Conservation (phyloP, 2,113 vertebrate genomes). For the Coregonus clupeaformis region DNA sequence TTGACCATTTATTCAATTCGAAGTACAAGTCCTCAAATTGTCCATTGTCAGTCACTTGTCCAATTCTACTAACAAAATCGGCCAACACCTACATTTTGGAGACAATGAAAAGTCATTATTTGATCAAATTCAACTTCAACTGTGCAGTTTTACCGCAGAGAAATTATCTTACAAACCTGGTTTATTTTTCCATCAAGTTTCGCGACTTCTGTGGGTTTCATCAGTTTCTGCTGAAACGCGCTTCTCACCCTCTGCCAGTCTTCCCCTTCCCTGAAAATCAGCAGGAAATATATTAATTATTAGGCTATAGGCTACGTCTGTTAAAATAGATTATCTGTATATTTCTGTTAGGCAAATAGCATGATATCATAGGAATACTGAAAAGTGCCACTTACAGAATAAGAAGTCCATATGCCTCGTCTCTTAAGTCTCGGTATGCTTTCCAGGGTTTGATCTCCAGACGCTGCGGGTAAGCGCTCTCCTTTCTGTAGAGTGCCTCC, state of each 20-base stretch:
- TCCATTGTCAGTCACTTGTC: slow-evolving; percentile 72
- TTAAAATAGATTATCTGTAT: neutral
- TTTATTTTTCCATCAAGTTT: slow-evolving; percentile 90
- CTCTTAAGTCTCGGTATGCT: slow-evolving; percentile 90
- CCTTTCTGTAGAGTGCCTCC: slow-evolving; percentile 87
- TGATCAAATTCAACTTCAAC: neutral
- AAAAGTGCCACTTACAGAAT: slow-evolving; percentile 79
- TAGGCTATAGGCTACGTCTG: neutral
- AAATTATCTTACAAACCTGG: slow-evolving; percentile 72
- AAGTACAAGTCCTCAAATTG: slow-evolving; percentile 84
- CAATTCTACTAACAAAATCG: slow-evolving; percentile 85
- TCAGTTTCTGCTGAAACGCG: slow-evolving; percentile 93
- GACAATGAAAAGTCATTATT: slow-evolving; percentile 3
- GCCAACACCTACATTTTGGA: slow-evolving; percentile 63
- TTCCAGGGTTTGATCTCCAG: slow-evolving; percentile 98
- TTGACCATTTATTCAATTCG: slow-evolving; percentile 96
- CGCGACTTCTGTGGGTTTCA: slow-evolving; percentile 89
- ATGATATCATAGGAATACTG: neutral
- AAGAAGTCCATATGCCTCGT: slow-evolving; percentile 91
- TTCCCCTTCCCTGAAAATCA: slow-evolving; percentile 82
- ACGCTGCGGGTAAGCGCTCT: slow-evolving; percentile 85
- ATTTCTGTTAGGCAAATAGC: neutral
- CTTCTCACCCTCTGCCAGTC: slow-evolving; percentile 97
- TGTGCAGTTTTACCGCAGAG: neutral
- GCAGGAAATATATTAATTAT: neutral